phyloP scores from a whole-genome alignment of 2,888 invertebrate species.

The Hipparchia sbordonii region DNA sequence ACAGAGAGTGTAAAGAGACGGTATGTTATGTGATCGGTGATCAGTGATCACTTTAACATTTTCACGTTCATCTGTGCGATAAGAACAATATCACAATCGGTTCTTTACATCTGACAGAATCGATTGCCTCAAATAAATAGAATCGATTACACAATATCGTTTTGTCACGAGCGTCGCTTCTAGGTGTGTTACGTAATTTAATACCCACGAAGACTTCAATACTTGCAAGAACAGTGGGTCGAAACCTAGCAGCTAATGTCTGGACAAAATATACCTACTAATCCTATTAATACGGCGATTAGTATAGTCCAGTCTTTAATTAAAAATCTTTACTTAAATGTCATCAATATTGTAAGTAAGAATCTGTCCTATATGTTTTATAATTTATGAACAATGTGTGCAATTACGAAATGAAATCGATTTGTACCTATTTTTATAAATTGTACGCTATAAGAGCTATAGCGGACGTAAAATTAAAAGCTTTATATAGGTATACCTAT shows the following conservation, averaged over 20 bases:
- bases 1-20: background rate
- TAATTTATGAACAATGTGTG: background rate
- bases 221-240: background rate
- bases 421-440: too few species aligned
- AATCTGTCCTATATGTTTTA: background rate
- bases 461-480: too few species aligned
- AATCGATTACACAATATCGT: slow-evolving; percentile 47
- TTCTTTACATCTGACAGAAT: slow-evolving; percentile 20
- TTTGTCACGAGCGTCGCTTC: slow-evolving; percentile 55
- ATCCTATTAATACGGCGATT: slow-evolving; percentile 9
- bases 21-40: slow-evolving; percentile 10
- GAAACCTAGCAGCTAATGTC: background rate
- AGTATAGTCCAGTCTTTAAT: background rate
- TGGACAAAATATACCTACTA: background rate
- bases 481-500: too few species aligned
- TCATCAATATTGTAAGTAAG: background rate
- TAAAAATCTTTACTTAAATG: background rate
- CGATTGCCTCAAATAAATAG: slow-evolving; percentile 46
- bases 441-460: too few species aligned
- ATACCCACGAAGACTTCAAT: slow-evolving; percentile 33
- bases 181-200: slow-evolving; percentile 55
- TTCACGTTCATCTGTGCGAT: slow-evolving; percentile 21
- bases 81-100: slow-evolving; percentile 38
- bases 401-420: slow-evolving; percentile 1
- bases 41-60: background rate